Evolutionary conservation across 2,888 invertebrate genomes (phyloP).

Genomic region (Metacarcinus magister): DNA sequence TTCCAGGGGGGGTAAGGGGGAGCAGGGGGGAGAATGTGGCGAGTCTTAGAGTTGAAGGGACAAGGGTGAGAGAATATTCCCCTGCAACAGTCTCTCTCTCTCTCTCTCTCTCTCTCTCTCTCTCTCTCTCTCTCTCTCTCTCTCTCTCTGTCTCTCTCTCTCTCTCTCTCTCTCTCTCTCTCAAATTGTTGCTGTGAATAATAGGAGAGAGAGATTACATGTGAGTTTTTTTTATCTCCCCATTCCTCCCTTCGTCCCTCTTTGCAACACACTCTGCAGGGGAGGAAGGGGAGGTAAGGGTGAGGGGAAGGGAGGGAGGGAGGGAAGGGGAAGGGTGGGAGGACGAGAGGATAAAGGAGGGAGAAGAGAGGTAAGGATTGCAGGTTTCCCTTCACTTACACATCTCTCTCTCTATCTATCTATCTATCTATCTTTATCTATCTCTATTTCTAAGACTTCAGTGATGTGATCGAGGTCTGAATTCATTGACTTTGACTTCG

Average conservation of each 20-base stretch:
- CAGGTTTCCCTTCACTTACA: neutral
- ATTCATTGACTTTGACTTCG: too few relatives aligned
- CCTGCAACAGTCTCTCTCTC: neutral
- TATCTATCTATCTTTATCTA: neutral
- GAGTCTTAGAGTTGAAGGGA: neutral
- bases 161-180: neutral
- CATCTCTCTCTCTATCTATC: neutral
- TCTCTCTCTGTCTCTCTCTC: constrained; percentile 51
- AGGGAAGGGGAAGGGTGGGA: neutral
- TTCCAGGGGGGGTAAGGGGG: neutral
- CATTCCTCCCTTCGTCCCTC: neutral
- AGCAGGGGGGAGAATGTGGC: neutral
- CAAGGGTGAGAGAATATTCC: neutral
- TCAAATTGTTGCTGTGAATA: neutral
- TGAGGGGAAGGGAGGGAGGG: neutral
- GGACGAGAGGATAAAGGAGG: neutral
- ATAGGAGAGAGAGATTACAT: neutral
- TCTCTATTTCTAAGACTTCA: neutral
- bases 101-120: neutral
- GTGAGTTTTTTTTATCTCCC: neutral
- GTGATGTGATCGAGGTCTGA: too few relatives aligned
- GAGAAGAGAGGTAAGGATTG: neutral
- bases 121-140: neutral
- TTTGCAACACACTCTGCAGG: neutral
- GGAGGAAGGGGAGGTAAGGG: neutral